Conservation (phyloP, 1,140 invertebrate species). For the Venturia canescens region DNA sequence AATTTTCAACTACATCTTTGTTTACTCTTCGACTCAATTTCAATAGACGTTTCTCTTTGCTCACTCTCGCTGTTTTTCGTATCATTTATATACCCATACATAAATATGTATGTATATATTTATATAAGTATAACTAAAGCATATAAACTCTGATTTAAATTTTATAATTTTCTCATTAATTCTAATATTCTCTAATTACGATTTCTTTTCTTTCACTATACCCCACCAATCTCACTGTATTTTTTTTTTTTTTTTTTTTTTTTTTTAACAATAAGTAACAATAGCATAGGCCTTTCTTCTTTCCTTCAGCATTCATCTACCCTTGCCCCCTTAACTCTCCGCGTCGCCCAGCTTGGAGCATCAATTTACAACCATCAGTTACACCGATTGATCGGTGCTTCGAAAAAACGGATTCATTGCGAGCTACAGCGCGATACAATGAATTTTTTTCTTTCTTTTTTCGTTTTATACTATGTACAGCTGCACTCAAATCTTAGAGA, state of each 20-base stretch:
- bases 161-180: conserved; percentile 70
- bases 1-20: conserved; percentile 65
- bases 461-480: neutral
- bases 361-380: conserved; percentile 68
- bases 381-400: conserved; percentile 50
- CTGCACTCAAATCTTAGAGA: neutral
- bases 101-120: conserved; percentile 38
- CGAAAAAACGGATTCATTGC: conserved; percentile 19
- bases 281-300: conserved; percentile 71
- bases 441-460: conserved; percentile 3
- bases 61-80: conserved; percentile 48
- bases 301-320: conserved; percentile 56
- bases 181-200: conserved; percentile 71
- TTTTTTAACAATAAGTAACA: conserved; percentile 73
- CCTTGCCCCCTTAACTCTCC: neutral
- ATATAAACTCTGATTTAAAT: conserved; percentile 74
- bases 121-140: conserved; percentile 70
- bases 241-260: conserved; percentile 49
- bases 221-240: conserved; percentile 66
- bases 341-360: conserved; percentile 42
- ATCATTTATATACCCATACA: conserved; percentile 60
- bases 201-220: conserved; percentile 60
- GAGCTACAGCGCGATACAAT: conserved; percentile 22
- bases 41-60: conserved; percentile 41
- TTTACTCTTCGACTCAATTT: conserved; percentile 46